Conservation (phyloP, 2,113 vertebrate genomes). For the Mastomys coucha region DNA sequence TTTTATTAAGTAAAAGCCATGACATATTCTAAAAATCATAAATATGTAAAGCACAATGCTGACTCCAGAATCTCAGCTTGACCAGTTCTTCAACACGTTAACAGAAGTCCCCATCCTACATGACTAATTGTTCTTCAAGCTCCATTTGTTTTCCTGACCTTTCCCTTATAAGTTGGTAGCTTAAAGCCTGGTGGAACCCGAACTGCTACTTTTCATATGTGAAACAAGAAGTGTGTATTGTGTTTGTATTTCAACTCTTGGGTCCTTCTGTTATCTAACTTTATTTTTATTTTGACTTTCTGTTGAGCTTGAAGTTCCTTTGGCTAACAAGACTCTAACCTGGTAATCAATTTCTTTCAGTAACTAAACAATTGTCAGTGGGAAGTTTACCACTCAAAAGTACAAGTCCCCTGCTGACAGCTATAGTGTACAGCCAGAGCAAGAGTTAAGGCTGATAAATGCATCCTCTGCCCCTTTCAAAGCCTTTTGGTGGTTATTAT, state of each 20-base stretch:
- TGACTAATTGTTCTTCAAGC: conserved; percentile 30
- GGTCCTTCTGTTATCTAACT: not conserved
- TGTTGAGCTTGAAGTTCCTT: conserved; percentile 47
- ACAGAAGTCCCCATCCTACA: not conserved
- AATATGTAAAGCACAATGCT: not conserved
- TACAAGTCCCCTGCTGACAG: not conserved
- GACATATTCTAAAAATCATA: not conserved
- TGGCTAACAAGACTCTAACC: not conserved
- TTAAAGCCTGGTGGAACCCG: conserved; percentile 30
- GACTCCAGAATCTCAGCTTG: not conserved
- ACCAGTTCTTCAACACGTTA: conserved; percentile 18
- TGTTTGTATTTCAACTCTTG: conserved; percentile 33
- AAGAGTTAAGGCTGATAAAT: conserved; percentile 15
- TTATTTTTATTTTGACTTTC: conserved; percentile 27
- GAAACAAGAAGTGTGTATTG: not conserved
- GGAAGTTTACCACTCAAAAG: not conserved
- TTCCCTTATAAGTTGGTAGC: conserved; percentile 23
- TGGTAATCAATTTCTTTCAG: conserved; percentile 8
- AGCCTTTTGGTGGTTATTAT: not conserved
- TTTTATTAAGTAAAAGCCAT: conserved; percentile 40
- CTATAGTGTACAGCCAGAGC: not conserved
- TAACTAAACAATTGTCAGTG: not conserved
- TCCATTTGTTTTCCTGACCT: conserved; percentile 13
- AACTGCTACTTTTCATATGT: conserved; percentile 53
- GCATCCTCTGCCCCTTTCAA: conserved; percentile 42